Evolutionary conservation across 2,113 vertebrate species (phyloP).

Genomic region (Anhinga rufa): DNA sequence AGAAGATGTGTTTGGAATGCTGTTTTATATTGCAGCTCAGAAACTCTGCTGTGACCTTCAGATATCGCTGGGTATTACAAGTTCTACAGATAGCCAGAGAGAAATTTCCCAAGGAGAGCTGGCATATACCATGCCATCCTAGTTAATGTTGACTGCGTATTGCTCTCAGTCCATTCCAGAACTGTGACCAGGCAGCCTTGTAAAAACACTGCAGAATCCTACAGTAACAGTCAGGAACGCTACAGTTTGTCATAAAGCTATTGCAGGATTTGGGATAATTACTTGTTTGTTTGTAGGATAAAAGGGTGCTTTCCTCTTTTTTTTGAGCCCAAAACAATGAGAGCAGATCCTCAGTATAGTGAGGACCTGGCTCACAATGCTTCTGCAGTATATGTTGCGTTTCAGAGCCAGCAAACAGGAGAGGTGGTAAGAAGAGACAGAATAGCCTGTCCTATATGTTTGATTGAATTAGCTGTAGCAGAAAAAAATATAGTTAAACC

Average conservation of each 20-base stretch:
- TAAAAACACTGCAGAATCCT: neutral
- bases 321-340: neutral
- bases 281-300: slow-evolving; percentile 21
- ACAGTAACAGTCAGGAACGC: neutral
- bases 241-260: neutral
- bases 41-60: slow-evolving; percentile 64
- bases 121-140: neutral
- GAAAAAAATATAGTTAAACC: slow-evolving; percentile 30
- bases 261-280: slow-evolving; percentile 35
- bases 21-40: slow-evolving; percentile 54
- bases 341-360: neutral
- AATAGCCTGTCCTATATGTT: neutral
- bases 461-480: slow-evolving; percentile 12
- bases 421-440: neutral
- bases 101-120: slow-evolving; percentile 40
- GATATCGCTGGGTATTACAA: slow-evolving; percentile 37
- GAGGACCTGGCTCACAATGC: neutral
- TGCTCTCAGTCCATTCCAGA: neutral
- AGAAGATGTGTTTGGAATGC: slow-evolving; percentile 59
- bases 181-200: neutral
- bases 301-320: neutral
- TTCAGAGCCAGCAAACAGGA: neutral
- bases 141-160: slow-evolving; percentile 18
- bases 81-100: slow-evolving; percentile 43
- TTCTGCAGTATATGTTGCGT: neutral